phyloP scores from a whole-genome alignment of 2,888 invertebrate species.

The Drosophila mercatorum region DNA sequence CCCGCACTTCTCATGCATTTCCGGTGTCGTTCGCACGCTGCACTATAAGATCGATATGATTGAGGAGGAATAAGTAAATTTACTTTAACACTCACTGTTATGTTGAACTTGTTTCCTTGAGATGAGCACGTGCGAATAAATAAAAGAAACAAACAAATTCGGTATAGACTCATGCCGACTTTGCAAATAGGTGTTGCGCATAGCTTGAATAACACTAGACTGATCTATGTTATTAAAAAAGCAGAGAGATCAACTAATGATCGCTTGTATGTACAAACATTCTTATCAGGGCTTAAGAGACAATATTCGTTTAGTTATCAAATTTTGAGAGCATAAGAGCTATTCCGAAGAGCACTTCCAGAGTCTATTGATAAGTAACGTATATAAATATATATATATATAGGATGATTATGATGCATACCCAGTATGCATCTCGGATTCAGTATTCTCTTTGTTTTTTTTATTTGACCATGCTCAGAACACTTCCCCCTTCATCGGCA shows the following conservation, averaged over 20 bases:
- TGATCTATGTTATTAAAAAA: not conserved
- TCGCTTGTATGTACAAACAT: not conserved
- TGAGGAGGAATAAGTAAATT: not conserved
- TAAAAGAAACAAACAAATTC: not conserved
- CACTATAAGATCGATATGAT: slow-evolving; percentile 2
- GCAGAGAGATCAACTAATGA: not conserved
- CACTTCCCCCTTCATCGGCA: not conserved
- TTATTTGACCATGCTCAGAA: too few species aligned
- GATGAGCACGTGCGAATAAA: not conserved
- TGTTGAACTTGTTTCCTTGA: not conserved
- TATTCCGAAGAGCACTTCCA: not conserved
- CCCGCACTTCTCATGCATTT: slow-evolving; percentile 15
- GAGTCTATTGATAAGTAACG: not conserved
- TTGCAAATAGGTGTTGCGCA: not conserved
- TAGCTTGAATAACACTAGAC: not conserved
- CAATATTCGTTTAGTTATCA: not conserved
- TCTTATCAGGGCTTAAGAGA: not conserved
- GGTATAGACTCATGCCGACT: not conserved
- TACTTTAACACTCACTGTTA: not conserved
- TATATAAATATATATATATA: too few species aligned
- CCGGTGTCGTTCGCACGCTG: not conserved
- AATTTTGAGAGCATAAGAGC: not conserved
- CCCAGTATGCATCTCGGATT: too few species aligned
- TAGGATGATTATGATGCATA: too few species aligned
- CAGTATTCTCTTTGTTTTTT: too few species aligned